These are phyloP conservation scores for Battus philenor DNA, from an alignment of 1,140 invertebrate genomes.

Conservation along the genomic window DNA sequence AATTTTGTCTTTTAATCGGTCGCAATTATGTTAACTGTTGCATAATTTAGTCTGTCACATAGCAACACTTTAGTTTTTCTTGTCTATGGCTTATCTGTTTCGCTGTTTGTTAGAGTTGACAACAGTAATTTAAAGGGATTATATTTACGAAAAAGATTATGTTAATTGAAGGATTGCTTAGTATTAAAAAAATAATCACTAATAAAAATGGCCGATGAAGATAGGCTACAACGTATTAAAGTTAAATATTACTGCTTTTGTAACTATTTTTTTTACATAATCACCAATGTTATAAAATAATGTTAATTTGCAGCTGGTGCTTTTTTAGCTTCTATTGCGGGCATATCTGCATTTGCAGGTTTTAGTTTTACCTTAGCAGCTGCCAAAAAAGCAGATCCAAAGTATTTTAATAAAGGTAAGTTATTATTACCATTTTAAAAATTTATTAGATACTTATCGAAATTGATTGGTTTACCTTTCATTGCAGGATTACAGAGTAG, in stretches of 20 bases:
- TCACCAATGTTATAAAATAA: slow-evolving; percentile 10
- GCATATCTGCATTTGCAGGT: slow-evolving; percentile 87
- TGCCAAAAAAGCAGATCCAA: slow-evolving; percentile 87
- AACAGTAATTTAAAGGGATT: too few relatives aligned
- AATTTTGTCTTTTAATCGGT: too few relatives aligned
- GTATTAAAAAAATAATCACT: background rate
- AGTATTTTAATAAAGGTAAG: slow-evolving; percentile 85
- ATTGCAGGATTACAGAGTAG: slow-evolving; percentile 75
- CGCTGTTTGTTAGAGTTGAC: too few relatives aligned
- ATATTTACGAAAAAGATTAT: too few relatives aligned
- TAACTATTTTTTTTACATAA: slow-evolving; percentile 17
- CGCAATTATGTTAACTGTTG: too few relatives aligned
- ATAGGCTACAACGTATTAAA: slow-evolving; percentile 58
- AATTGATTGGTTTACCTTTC: slow-evolving; percentile 11
- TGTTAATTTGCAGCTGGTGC: slow-evolving; percentile 79
- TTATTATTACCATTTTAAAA: too few relatives aligned
- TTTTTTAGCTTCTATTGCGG: slow-evolving; percentile 86
- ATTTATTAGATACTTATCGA: too few relatives aligned
- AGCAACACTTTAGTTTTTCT: too few relatives aligned
- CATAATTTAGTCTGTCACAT: too few relatives aligned
- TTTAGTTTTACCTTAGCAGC: slow-evolving; percentile 87
- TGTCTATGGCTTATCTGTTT: too few relatives aligned
- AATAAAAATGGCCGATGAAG: slow-evolving; percentile 48
- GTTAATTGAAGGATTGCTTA: too few relatives aligned
- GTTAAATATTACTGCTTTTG: slow-evolving; percentile 29